phyloP scores from a whole-genome alignment of 2,113 vertebrate genomes.

The Varanus komodoensis region DNA sequence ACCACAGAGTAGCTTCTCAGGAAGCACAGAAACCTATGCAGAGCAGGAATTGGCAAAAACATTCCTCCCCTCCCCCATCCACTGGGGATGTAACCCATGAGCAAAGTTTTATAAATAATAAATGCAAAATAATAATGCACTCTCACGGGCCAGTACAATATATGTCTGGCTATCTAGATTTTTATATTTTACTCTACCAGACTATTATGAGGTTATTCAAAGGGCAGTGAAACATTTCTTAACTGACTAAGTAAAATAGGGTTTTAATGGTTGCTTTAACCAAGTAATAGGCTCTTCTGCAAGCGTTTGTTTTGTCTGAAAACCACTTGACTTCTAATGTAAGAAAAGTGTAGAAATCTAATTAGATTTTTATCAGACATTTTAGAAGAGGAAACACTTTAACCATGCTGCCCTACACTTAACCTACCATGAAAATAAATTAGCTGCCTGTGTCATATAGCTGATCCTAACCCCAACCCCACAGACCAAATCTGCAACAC shows the following conservation, averaged over 20 bases:
- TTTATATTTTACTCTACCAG: constrained; percentile 40
- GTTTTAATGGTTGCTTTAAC: background rate
- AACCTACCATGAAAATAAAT: constrained; percentile 61
- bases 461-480: constrained; percentile 43
- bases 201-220: constrained; percentile 38
- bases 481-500: constrained; percentile 39
- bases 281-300: constrained; percentile 57
- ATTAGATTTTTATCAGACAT: constrained; percentile 52
- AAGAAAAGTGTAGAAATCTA: constrained; percentile 61
- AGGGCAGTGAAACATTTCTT: constrained; percentile 31
- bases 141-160: background rate
- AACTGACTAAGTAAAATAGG: background rate
- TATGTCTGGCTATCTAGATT: background rate
- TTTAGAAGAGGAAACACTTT: constrained; percentile 53
- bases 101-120: too few species aligned
- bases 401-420: constrained; percentile 46
- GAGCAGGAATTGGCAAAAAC: too few species aligned
- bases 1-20: too few species aligned
- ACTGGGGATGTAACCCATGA: too few species aligned
- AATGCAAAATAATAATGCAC: too few species aligned
- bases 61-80: too few species aligned
- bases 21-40: too few species aligned
- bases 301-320: constrained; percentile 54
- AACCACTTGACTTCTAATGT: constrained; percentile 48
- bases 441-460: constrained; percentile 48